phyloP scores from a whole-genome alignment of 2,888 invertebrate species.

The Marronus borbonicus region DNA sequence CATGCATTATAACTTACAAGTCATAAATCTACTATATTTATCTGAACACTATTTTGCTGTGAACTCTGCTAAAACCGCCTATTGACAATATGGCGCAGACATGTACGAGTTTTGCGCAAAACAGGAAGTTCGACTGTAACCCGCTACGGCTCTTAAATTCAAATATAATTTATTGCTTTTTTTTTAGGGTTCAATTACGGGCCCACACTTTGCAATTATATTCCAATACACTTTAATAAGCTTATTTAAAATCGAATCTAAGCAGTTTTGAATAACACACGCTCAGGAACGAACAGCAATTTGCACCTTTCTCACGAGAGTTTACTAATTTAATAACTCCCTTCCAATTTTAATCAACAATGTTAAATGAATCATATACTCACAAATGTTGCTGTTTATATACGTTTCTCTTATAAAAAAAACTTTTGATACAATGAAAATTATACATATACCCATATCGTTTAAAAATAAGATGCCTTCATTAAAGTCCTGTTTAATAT shows the following conservation, averaged over 20 bases:
- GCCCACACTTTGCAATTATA: neutral
- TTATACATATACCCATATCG: too few species aligned
- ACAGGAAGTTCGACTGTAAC: constrained; percentile 62
- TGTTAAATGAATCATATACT: too few species aligned
- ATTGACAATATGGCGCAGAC: constrained; percentile 83
- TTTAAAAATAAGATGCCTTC: too few species aligned
- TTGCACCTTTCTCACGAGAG: too few species aligned
- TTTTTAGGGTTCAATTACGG: neutral
- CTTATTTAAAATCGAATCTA: neutral
- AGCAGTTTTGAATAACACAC: neutral
- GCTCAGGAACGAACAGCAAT: too few species aligned
- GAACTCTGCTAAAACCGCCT: constrained; percentile 78
- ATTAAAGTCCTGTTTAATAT: too few species aligned
- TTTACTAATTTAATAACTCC: too few species aligned
- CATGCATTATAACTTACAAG: constrained; percentile 52
- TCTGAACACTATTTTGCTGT: constrained; percentile 68
- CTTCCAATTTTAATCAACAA: too few species aligned
- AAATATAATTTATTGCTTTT: constrained; percentile 47
- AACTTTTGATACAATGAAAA: too few species aligned
- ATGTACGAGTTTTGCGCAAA: constrained; percentile 59
- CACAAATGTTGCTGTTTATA: too few species aligned
- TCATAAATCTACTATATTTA: constrained; percentile 58
- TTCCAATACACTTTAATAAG: neutral
- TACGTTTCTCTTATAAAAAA: too few species aligned
- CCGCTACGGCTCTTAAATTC: constrained; percentile 57